Base-by-base conservation (phyloP, 2,113 vertebrate genomes). In the Antennarius striatus region DNA sequence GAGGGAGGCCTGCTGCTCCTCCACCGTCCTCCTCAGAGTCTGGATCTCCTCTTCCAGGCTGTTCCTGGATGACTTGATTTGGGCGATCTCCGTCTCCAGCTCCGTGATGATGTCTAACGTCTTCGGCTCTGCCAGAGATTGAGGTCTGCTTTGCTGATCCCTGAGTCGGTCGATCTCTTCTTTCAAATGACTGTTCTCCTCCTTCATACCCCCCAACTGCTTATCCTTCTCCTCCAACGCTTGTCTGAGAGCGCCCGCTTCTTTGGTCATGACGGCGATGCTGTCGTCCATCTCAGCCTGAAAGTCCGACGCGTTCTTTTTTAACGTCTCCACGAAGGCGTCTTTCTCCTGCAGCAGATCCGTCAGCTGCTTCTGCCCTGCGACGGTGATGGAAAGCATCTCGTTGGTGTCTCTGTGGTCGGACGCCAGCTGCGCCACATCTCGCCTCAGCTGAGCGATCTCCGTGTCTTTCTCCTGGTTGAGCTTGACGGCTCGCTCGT, bases 161-260 rank as follows among this genome's bases (percentile, higher is more conserved):
- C 92, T 88, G 49, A 98, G 66, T 0, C 95, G 91, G 46, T 99
- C 97, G 0, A 98, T 93, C 83, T 99, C 96, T 85, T 99, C 97
- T 60, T 97, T 96, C 54, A 99, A 86, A 70, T 99, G 98, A 73
- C 94, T 99, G 80, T 97, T 98, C 82, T 98, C 95, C 81, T 99
- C 98, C 69, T 98, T 99, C 97, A 99, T 98, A 9, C 86, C 82
- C 0, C 95, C 94, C 56, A 99, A 91, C 65, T 88, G 94, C 75
- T 84, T 93, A 39, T 99, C 98, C 78, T 95, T 99, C 63, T 99
- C 97, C 55, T 98, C 97, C 7, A 96, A 47, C 0, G 68, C 91
- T 67, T 91, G 95, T 66, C 83, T 94, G 51, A 96, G 86, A 16
- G 66, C 36, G 32, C 94, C 93, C 7, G 66, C 88, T 47, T 92